These are phyloP conservation scores for Hydropotes inermis DNA, from an alignment of 2,113 vertebrate genomes.

Conservation along the genomic window DNA sequence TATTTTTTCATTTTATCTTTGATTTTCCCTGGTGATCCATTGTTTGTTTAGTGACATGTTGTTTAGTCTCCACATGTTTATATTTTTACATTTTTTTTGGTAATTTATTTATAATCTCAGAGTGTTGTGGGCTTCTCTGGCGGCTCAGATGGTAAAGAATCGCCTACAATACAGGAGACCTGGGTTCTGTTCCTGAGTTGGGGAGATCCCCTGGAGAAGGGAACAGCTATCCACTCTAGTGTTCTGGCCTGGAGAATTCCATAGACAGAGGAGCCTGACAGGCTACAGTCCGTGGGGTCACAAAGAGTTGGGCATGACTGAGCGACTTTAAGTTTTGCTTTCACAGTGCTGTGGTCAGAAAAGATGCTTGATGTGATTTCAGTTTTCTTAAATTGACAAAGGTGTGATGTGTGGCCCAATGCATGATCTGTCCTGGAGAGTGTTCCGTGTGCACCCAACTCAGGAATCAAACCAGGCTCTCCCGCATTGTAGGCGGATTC, in stretches of 20 bases:
- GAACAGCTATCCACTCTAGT: neutral
- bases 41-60: neutral
- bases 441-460: neutral
- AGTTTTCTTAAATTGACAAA: neutral
- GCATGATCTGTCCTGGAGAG: neutral
- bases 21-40: neutral
- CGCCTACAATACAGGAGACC: neutral
- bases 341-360: neutral
- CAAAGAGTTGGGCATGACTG: neutral
- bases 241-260: neutral
- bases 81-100: neutral
- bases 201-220: neutral
- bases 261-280: neutral
- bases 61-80: neutral
- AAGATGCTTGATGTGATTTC: neutral
- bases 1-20: neutral
- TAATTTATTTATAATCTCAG: neutral
- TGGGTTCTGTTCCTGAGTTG: neutral
- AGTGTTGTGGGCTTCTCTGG: neutral
- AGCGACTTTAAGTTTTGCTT: neutral
- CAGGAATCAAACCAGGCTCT: neutral
- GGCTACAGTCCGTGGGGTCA: neutral
- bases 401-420: neutral
- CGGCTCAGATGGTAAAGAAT: neutral
- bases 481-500: rapidly evolving